Base-by-base conservation (phyloP, 2,888 invertebrate genomes). In the Leptinotarsa rubiginosa region DNA sequence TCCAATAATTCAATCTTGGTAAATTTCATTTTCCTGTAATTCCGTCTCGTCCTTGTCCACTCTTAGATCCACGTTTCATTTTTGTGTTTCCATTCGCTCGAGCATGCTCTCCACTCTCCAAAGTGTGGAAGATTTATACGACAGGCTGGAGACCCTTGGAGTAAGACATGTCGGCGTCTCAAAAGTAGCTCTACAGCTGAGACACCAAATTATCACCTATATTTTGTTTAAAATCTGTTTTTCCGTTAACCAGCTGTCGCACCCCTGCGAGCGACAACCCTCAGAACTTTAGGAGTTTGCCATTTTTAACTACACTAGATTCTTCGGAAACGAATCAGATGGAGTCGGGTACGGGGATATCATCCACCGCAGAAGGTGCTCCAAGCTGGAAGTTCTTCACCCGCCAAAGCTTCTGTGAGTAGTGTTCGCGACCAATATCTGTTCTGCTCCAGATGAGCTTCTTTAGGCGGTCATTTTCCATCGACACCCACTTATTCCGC, bases 61-160 rank as follows among this genome's bases (percentile, higher is more conserved):
- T 69, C 90, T 89, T 13, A 93, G 81, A 86, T 90, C 89, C 10
- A 91, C 87, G 69, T 90, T 88, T 78, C 89, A 89, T 2, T 91
- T 89, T 78, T 92, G 90, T 31, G 90, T 90, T 75, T 93, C 93
- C 76, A 92, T 86, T 83, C 95, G 93, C 83, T 90, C 89, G 81
- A 91, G 91, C 20, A 93, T 87, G 0, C 94, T 93, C 84, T 95
- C 94, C 81, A 94, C 88, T 90, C 1, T 94, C 91, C 71, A 93
- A 83, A 1, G 90, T 89, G 50, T 90, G 86, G 0, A 94, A 93
- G 79, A 95, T 88, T 81, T 92, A 92, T 4, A 95, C 90, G 54
- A 90, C 90, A 0, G 92, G 91, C 71, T 89, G 87, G 18, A 92
- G 87, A 67, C 90, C 90, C 69, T 89, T 85, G 1, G 92, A 90